These are phyloP conservation scores for Benthosema pterotum DNA, from an alignment of 2,797 vertebrate genomes.

Conservation along the genomic window DNA sequence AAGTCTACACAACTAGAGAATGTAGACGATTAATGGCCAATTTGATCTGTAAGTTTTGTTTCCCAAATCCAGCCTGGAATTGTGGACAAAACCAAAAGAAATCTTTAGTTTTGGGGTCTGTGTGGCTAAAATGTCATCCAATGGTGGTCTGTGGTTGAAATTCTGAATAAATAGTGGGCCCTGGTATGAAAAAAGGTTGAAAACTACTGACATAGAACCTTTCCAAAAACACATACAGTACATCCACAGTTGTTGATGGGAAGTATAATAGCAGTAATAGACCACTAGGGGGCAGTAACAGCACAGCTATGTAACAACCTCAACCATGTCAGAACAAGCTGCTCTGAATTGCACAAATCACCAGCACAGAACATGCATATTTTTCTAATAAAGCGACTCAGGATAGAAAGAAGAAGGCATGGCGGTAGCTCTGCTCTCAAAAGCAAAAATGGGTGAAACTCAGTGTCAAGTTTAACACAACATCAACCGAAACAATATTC, in stretches of 20 bases:
- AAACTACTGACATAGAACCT: too few relatives aligned
- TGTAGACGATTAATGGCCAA: too few relatives aligned
- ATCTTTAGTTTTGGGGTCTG: too few relatives aligned
- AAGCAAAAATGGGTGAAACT: constrained; percentile 33
- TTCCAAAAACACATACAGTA: background rate
- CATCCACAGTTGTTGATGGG: too few relatives aligned
- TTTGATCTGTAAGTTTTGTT: too few relatives aligned
- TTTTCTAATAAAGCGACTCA: constrained; percentile 47
- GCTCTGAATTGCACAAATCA: constrained; percentile 39
- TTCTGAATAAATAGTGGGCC: too few relatives aligned
- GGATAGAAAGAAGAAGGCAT: constrained; percentile 40
- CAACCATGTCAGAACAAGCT: background rate
- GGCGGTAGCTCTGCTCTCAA: constrained; percentile 6
- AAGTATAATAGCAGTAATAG: constrained; percentile 12
- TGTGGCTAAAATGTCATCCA: too few relatives aligned
- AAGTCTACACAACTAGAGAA: too few relatives aligned
- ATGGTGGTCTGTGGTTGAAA: too few relatives aligned
- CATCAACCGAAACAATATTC: constrained; percentile 35
- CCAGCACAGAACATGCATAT: constrained; percentile 27
- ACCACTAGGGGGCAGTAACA: constrained; percentile 75
- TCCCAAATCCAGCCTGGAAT: too few relatives aligned
- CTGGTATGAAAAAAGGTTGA: too few relatives aligned
- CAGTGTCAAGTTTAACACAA: constrained; percentile 34
- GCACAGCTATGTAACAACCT: constrained; percentile 43
- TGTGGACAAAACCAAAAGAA: too few relatives aligned